phyloP scores from a whole-genome alignment of 2,888 invertebrate species.

The Apamea crenata region DNA sequence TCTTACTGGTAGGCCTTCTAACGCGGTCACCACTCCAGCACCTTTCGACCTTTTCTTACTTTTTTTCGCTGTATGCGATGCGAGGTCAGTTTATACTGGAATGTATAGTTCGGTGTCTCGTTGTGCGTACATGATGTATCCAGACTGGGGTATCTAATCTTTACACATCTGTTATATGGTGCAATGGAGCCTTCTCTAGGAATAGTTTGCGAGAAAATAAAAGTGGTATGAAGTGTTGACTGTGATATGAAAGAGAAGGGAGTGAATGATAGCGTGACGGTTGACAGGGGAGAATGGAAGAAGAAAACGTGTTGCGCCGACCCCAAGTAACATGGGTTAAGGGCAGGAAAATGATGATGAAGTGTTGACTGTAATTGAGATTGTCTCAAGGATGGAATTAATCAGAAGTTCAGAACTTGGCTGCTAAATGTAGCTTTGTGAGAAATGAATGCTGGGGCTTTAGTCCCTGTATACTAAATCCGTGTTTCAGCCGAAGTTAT shows the following conservation, averaged over 20 bases:
- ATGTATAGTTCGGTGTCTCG: background rate
- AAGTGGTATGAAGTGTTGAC: background rate
- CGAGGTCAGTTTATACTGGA: background rate
- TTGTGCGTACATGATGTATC: conserved; percentile 45
- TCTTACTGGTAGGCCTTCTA: no score
- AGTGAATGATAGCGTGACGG: no score
- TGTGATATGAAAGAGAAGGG: no score
- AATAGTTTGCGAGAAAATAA: conserved; percentile 32
- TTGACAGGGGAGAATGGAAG: no score
- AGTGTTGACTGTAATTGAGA: conserved; percentile 9
- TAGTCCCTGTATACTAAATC: no score
- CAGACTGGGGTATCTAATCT: conserved; percentile 64
- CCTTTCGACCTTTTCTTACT: background rate
- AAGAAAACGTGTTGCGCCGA: no score
- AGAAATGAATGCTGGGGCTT: no score
- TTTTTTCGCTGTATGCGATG: background rate
- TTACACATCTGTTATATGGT: conserved; percentile 28
- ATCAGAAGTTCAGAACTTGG: conserved; percentile 4
- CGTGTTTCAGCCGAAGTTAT: background rate
- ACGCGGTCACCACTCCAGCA: background rate
- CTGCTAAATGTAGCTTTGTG: background rate
- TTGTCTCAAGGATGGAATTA: conserved; percentile 18
- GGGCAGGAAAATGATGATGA: no score
- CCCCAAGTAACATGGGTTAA: no score
- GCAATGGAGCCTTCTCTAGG: conserved; percentile 7